Percentiles rank a stretch among this genome's conserved stretches.
Conservation (phyloP, 2,113 vertebrate species). For the Chloebia gouldiae region DNA sequence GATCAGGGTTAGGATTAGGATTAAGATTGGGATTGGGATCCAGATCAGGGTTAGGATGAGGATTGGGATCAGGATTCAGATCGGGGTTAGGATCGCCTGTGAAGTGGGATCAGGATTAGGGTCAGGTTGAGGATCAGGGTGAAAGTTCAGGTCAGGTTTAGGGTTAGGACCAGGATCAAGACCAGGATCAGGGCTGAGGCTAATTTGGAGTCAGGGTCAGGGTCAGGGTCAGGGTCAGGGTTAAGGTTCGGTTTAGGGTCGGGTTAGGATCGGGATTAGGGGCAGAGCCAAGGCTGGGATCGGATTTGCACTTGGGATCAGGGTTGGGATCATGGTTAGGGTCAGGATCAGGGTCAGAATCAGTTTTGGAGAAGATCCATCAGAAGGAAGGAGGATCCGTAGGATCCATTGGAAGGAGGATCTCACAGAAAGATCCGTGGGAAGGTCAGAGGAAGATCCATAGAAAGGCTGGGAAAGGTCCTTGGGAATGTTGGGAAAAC, state of each 20-base stretch:
- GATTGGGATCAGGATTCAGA: fast-evolving
- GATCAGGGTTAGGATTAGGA: neutral
- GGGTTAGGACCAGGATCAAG: fast-evolving
- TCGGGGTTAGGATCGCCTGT: neutral
- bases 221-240: fast-evolving
- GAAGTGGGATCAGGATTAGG: neutral
- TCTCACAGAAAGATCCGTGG: neutral
- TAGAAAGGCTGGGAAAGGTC: fast-evolving
- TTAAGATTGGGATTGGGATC: too few relatives aligned
- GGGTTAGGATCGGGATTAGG: neutral
- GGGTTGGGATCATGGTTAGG: fast-evolving
- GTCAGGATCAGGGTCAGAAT: neutral
- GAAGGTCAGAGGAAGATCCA: neutral
- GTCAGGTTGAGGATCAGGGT: neutral
- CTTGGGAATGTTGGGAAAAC: neutral
- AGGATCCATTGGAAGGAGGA: neutral
- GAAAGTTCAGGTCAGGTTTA: too few relatives aligned
- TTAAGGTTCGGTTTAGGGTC: too few relatives aligned
- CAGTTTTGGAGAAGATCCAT: neutral
- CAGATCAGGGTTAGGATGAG: too few relatives aligned
- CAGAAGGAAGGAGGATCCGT: neutral
- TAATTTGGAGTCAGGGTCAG: fast-evolving
- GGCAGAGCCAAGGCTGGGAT: neutral
- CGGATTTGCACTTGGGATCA: too few relatives aligned
- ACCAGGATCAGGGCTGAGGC: fast-evolving